phyloP scores from a whole-genome alignment of 2,797 vertebrate species.

The Ctenosaura bakeri region DNA sequence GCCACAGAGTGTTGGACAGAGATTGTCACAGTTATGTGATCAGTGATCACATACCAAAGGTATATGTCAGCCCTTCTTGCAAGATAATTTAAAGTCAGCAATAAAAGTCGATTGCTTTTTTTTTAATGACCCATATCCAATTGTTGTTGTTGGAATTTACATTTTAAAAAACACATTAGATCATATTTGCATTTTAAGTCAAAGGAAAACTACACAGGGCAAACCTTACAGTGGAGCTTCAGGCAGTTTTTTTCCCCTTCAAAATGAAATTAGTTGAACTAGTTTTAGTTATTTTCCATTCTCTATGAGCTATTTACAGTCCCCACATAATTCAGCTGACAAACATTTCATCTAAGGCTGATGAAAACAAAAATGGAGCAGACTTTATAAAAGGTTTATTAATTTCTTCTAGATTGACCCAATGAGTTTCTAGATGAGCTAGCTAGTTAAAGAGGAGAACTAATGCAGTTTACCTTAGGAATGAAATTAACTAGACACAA shows the following conservation, averaged over 20 bases:
- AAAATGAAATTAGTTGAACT: conserved; percentile 13
- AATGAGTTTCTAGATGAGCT: not conserved
- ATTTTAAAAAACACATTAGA: not conserved
- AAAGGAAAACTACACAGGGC: not conserved
- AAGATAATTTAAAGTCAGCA: not conserved
- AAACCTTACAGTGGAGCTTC: not conserved
- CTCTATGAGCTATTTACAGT: conserved; percentile 54
- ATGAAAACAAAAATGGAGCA: conserved; percentile 63
- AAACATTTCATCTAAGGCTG: conserved; percentile 36
- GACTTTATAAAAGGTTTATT: conserved; percentile 14
- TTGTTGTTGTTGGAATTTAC: not conserved
- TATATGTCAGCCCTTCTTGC: not conserved
- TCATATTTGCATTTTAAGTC: not conserved
- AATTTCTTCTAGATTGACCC: not conserved
- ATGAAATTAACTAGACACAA: conserved; percentile 1
- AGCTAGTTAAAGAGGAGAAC: not conserved
- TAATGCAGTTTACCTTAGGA: not conserved
- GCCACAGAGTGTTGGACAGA: not conserved
- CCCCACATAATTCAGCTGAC: conserved; percentile 25
- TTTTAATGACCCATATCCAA: not conserved
- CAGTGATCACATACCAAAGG: not conserved
- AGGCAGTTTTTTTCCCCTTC: not conserved
- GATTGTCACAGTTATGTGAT: not conserved
- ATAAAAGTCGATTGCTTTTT: not conserved
- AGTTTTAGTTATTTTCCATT: conserved; percentile 47